These are phyloP conservation scores for Troides oblongomaculatus DNA, from an alignment of 2,888 invertebrate species.

Conservation along the genomic window DNA sequence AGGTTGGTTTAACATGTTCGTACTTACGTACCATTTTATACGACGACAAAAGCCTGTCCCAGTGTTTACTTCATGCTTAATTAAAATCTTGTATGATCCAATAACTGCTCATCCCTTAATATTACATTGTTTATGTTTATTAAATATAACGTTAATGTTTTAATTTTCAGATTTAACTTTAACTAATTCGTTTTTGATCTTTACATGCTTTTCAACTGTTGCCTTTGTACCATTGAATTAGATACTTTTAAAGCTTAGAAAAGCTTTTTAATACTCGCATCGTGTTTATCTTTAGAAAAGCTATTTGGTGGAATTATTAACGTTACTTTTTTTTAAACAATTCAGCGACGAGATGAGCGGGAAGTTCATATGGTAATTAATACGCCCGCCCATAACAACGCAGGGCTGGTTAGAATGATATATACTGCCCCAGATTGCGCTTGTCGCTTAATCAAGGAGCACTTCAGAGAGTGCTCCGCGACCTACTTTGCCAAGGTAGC, in stretches of 20 bases:
- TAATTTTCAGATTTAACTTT: neutral
- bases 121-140: neutral
- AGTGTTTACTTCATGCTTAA: constrained; percentile 7
- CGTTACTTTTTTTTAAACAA: neutral
- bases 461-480: too few species aligned
- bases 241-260: neutral
- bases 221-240: neutral
- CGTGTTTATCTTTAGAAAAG: neutral
- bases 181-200: neutral
- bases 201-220: neutral
- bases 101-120: neutral
- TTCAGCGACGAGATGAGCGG: too few species aligned
- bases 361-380: too few species aligned
- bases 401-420: too few species aligned
- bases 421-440: too few species aligned
- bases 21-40: neutral
- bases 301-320: neutral
- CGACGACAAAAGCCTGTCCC: neutral
- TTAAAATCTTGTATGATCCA: constrained; percentile 6
- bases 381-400: too few species aligned
- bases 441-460: too few species aligned
- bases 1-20: neutral
- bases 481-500: too few species aligned
- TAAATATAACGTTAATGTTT: neutral
- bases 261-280: neutral